Percentiles rank a stretch among this genome's conserved stretches.
Evolutionary conservation across 2,113 vertebrate species (phyloP).

Genomic region (Catharus bicknelli): DNA sequence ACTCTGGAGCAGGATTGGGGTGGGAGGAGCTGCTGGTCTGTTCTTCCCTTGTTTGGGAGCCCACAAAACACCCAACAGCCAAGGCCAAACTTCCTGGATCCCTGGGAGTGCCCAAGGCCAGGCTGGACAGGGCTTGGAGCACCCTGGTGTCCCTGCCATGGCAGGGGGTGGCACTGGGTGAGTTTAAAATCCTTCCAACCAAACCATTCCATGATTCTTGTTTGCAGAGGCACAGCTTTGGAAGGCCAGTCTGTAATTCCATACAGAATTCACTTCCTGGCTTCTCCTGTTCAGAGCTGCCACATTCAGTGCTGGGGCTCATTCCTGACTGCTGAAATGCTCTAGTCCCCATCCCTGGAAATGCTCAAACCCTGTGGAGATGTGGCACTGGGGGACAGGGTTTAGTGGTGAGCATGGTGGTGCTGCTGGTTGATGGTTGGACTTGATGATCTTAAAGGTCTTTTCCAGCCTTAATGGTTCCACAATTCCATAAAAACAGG

Average conservation of each 20-base stretch:
- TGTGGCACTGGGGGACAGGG: neutral
- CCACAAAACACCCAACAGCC: accelerated
- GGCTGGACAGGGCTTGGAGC: neutral
- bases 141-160: neutral
- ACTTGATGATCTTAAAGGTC: neutral
- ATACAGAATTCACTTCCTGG: neutral
- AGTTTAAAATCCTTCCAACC: neutral
- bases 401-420: neutral
- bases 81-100: neutral
- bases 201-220: neutral
- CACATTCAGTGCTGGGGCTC: neutral
- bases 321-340: neutral
- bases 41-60: neutral
- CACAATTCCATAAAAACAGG: neutral
- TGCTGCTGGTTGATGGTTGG: neutral
- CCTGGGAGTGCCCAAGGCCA: neutral
- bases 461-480: neutral
- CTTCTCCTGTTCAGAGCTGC: neutral
- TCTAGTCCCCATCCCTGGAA: neutral
- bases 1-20: neutral
- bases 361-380: accelerated
- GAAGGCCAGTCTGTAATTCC: neutral
- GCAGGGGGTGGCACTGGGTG: neutral
- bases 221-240: neutral
- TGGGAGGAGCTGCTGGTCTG: neutral